Evolutionary conservation across 2,888 invertebrate genomes (phyloP), one percentile per base, ranked within the genome.

Genomic region (Calliphora vomitoria): DNA sequence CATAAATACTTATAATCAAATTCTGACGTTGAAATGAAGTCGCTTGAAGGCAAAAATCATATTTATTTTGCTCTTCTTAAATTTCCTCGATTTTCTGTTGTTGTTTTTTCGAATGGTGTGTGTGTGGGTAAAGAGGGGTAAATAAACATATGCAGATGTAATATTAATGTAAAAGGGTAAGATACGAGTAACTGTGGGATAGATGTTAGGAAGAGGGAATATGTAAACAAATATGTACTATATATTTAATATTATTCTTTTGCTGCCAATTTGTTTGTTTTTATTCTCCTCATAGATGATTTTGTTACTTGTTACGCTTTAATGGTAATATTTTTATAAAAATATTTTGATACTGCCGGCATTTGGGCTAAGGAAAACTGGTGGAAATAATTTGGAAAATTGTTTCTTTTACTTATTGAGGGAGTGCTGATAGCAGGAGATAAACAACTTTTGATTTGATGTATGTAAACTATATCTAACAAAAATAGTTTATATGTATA

Each of bases 1-100:
- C 85, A 82, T 44, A 78, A 71, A 71, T 71, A 44, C 62, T 82
- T 38, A 74, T 62, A 86, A 79, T 74, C 68, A 75, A 79, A 71
- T 78, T 31, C 35, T 74, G 35, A 82, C 38, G 66, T 50, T 82
- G 41, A 82, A 60, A 74, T 75, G n/a, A 55, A 62, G n/a, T 47
- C 68, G 20, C 78, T 62, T 60, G 11, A 50, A 79, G 68, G 78
- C 50, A 60, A 72, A 75, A 47, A 66, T 72, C 47, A 68, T 71
- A 62, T 71, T 35, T 72, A 64, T 60, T 76, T 78, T 62, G 35
- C 38, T 75, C 82, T 68, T 31, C 31, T 58, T 8, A 76, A 66
- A 74, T 84, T 58, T 85, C n/a, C 11, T 62, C 35, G 6, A 25
- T 66, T 50, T 64, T 35, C 1, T 18, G 20, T 41, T 74, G 41